Percentiles rank a stretch among this genome's conserved stretches.
Evolutionary conservation across 2,113 vertebrate species (phyloP).

Genomic region (Pandion haliaetus): DNA sequence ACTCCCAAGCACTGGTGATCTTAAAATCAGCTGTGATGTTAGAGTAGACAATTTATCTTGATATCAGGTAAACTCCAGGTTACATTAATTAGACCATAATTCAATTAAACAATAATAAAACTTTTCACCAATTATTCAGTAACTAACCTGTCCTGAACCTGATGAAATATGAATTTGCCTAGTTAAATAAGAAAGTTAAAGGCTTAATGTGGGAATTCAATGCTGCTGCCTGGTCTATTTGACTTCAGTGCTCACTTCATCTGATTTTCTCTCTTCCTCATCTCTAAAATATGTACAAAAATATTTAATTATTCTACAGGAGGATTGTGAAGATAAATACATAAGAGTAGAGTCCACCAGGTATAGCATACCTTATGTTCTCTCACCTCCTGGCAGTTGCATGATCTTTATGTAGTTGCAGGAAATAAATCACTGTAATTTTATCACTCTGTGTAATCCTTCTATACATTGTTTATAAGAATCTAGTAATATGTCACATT

Average conservation of each 20-base stretch:
- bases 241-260: not conserved
- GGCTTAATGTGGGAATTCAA: not conserved
- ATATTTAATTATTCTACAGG: not conserved
- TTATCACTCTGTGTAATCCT: conserved; percentile 49
- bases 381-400: not conserved
- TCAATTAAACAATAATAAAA: not conserved
- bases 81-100: not conserved
- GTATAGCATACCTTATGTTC: not conserved
- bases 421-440: conserved; percentile 47
- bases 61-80: not conserved
- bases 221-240: not conserved
- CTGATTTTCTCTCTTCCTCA: not conserved
- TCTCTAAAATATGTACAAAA: not conserved
- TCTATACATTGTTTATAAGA: conserved; percentile 58
- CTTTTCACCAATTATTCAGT: not conserved
- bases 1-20: not conserved
- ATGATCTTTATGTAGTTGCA: conserved; percentile 39
- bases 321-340: not conserved
- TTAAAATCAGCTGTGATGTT: not conserved
- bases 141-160: not conserved
- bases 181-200: not conserved
- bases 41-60: not conserved
- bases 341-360: not conserved
- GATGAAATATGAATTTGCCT: not conserved
- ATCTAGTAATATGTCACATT: conserved; percentile 14